Percentiles rank a stretch among this genome's conserved stretches.
phyloP scores from a whole-genome alignment of 2,113 vertebrate species.

The Poeciliopsis turrubarensis region DNA sequence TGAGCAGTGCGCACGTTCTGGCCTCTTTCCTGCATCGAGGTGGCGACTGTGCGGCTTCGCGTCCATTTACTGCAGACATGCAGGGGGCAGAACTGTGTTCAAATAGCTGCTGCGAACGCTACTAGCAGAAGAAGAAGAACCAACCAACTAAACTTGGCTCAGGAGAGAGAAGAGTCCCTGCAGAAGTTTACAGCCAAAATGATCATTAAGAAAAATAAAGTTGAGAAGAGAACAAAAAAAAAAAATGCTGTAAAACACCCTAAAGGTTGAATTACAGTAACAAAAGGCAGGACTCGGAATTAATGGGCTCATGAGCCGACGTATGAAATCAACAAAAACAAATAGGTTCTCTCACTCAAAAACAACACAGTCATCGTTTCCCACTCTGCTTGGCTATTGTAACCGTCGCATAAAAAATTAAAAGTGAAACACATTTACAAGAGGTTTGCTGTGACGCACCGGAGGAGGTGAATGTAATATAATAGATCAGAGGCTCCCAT shows the following conservation, averaged over 20 bases:
- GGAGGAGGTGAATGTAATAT: conserved; percentile 15
- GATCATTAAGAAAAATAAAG: too few species aligned
- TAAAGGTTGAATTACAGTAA: background rate
- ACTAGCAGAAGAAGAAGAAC: too few species aligned
- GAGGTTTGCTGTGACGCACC: background rate
- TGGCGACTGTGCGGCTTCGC: too few species aligned
- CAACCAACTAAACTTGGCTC: too few species aligned
- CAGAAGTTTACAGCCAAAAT: too few species aligned
- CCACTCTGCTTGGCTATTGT: background rate
- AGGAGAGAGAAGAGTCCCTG: too few species aligned
- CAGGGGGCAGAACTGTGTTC: too few species aligned
- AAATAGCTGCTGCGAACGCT: too few species aligned
- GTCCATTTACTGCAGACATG: too few species aligned
- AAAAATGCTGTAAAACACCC: background rate
- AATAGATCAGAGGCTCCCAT: conserved; percentile 39
- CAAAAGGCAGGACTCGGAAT: background rate
- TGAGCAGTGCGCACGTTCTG: background rate
- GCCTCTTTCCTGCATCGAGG: too few species aligned
- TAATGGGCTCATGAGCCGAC: background rate
- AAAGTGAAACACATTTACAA: background rate
- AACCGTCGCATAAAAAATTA: background rate
- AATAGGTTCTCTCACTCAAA: background rate
- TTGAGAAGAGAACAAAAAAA: too few species aligned
- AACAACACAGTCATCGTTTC: background rate
- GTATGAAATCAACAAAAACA: conserved; percentile 6